Evolutionary conservation across 2,888 invertebrate species (phyloP).

Genomic region (Euproctis similis): DNA sequence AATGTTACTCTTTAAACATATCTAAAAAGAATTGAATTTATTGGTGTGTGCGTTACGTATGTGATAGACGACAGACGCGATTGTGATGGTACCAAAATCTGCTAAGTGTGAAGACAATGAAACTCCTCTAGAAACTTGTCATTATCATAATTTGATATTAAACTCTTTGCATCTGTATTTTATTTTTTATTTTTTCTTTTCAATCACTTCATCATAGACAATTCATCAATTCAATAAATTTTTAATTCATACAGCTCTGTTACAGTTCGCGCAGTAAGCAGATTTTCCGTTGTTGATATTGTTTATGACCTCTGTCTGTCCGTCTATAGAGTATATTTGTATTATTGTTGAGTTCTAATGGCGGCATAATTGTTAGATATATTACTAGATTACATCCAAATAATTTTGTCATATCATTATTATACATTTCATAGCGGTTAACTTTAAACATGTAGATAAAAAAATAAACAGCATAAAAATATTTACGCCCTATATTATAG

Average conservation of each 20-base stretch:
- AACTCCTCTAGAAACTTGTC: conserved; percentile 8
- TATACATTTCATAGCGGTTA: conserved; percentile 70
- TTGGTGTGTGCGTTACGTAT: conserved; percentile 37
- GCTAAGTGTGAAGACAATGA: conserved; percentile 5
- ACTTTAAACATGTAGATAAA: conserved; percentile 57
- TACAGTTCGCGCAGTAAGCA: too few relatives aligned
- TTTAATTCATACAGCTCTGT: too few relatives aligned
- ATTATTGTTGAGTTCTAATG: conserved; percentile 25
- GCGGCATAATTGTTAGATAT: conserved; percentile 29
- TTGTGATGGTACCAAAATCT: conserved; percentile 5
- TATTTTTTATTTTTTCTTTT: too few relatives aligned
- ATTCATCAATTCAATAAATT: too few relatives aligned
- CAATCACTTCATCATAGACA: too few relatives aligned
- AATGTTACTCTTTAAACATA: conserved; percentile 56
- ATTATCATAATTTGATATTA: too few relatives aligned
- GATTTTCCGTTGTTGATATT: too few relatives aligned
- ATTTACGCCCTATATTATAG: conserved; percentile 53
- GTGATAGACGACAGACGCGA: conserved; percentile 31
- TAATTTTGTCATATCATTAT: conserved; percentile 67
- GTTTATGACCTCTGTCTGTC: conserved; percentile 2
- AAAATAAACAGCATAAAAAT: conserved; percentile 45
- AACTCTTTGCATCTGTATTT: too few relatives aligned
- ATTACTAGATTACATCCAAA: conserved; percentile 34
- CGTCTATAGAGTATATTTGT: conserved; percentile 17
- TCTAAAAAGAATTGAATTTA: conserved; percentile 57